phyloP scores from a whole-genome alignment of 1,140 invertebrate genomes.

The Gryon sp. region DNA sequence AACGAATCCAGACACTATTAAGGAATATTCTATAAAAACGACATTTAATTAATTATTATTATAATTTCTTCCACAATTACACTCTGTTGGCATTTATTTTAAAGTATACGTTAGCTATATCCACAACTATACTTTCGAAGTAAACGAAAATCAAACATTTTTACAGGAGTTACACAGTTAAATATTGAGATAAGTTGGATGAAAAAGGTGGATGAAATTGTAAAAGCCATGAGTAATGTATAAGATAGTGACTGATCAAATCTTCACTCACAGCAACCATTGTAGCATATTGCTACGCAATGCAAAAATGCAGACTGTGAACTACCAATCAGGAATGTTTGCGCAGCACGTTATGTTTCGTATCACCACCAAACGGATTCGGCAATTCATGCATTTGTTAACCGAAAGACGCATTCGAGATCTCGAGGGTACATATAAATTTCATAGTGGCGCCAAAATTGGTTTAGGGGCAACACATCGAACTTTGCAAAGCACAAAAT shows the following conservation, averaged over 20 bases:
- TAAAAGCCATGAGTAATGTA: conserved; percentile 8
- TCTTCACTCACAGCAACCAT: background rate
- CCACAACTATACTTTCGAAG: conserved; percentile 28
- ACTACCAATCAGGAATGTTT: conserved; percentile 48
- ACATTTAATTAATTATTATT: too few species aligned
- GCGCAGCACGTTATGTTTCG: conserved; percentile 23
- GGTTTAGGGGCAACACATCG: conserved; percentile 33
- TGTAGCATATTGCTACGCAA: conserved; percentile 34
- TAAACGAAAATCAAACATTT: conserved; percentile 42
- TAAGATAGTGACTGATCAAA: conserved; percentile 30
- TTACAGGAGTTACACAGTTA: conserved; percentile 25
- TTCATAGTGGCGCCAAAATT: conserved; percentile 38
- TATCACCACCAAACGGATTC: conserved; percentile 5
- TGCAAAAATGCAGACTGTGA: conserved; percentile 27
- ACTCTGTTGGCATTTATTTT: too few species aligned
- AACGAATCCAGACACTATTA: too few species aligned
- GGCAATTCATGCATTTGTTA: conserved; percentile 55
- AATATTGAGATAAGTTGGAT: conserved; percentile 48
- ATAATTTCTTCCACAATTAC: too few species aligned
- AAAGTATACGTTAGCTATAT: conserved; percentile 10
- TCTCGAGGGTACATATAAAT: conserved; percentile 46
- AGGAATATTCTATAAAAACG: too few species aligned
- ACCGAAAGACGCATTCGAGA: conserved; percentile 31
- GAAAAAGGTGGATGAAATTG: conserved; percentile 54
- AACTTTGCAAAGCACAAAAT: too few species aligned